These are phyloP conservation scores for Ceryle rudis DNA, from an alignment of 2,797 vertebrate genomes.

Conservation along the genomic window DNA sequence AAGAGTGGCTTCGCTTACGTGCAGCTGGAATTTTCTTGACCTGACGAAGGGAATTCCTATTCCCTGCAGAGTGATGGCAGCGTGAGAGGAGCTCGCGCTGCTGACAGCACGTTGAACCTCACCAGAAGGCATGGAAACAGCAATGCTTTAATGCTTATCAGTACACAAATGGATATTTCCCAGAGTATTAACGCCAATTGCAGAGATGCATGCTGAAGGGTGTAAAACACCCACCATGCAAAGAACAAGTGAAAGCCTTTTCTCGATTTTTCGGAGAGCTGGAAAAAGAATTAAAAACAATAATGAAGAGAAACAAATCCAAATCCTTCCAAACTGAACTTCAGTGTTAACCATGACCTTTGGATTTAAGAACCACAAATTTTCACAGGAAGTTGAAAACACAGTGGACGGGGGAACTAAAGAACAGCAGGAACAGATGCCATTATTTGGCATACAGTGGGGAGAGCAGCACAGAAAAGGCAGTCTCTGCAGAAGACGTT, in stretches of 20 bases:
- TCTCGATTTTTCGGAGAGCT: constrained; percentile 7
- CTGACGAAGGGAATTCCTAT: background rate
- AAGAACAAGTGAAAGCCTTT: background rate
- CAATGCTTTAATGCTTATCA: constrained; percentile 34
- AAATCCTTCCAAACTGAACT: constrained; percentile 33
- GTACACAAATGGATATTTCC: background rate
- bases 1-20: background rate
- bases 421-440: constrained; percentile 63
- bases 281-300: background rate
- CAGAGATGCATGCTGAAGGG: background rate
- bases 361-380: constrained; percentile 70
- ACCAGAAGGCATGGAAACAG: background rate
- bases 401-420: constrained; percentile 45
- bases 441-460: constrained; percentile 52
- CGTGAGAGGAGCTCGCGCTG: background rate
- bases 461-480: constrained; percentile 54
- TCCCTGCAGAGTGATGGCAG: background rate
- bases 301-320: constrained; percentile 13
- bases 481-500: constrained; percentile 67
- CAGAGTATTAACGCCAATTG: background rate
- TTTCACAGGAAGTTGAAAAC: constrained; percentile 73
- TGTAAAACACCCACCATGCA: background rate
- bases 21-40: background rate
- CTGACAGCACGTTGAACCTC: background rate
- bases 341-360: constrained; percentile 72